Percentiles rank a stretch among this genome's conserved stretches.
These are phyloP conservation scores for Epinotia demarniana DNA, from an alignment of 2,888 invertebrate species.

Conservation along the genomic window DNA sequence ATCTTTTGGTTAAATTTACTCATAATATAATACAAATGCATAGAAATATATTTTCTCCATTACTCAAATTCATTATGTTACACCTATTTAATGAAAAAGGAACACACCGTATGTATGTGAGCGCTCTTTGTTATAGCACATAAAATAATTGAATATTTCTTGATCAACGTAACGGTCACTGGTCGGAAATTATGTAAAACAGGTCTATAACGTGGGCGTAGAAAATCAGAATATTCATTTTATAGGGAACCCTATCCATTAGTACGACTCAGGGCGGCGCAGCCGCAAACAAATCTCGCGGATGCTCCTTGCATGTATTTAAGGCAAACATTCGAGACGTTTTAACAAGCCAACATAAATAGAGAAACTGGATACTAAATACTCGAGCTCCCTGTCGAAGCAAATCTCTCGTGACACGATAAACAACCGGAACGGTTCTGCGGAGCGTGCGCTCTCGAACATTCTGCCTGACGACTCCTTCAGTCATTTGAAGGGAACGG, in stretches of 20 bases:
- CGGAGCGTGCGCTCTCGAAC: constrained; percentile 61
- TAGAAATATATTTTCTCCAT: background rate
- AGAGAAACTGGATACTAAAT: constrained; percentile 69
- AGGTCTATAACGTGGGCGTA: constrained; percentile 74
- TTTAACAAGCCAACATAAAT: constrained; percentile 67
- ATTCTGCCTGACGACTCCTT: constrained; percentile 70
- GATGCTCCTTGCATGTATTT: constrained; percentile 72
- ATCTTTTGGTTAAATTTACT: too few species aligned
- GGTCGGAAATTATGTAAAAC: constrained; percentile 80
- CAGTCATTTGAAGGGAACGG: constrained; percentile 77
- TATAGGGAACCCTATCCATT: constrained; percentile 77
- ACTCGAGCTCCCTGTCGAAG: constrained; percentile 64
- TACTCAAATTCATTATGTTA: background rate
- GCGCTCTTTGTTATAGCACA: constrained; percentile 49
- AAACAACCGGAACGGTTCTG: constrained; percentile 61
- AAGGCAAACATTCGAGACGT: constrained; percentile 62
- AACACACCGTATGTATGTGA: background rate
- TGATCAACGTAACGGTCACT: constrained; percentile 74
- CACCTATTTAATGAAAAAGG: constrained; percentile 7
- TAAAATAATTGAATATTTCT: constrained; percentile 54
- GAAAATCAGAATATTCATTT: constrained; percentile 80
- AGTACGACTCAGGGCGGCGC: constrained; percentile 68
- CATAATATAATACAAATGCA: background rate
- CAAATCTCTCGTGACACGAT: constrained; percentile 69
- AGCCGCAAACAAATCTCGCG: constrained; percentile 71